Evolutionary conservation across 2,888 invertebrate genomes (phyloP), one percentile per base, ranked within the genome.

Genomic region (Mesoligia furuncula): DNA sequence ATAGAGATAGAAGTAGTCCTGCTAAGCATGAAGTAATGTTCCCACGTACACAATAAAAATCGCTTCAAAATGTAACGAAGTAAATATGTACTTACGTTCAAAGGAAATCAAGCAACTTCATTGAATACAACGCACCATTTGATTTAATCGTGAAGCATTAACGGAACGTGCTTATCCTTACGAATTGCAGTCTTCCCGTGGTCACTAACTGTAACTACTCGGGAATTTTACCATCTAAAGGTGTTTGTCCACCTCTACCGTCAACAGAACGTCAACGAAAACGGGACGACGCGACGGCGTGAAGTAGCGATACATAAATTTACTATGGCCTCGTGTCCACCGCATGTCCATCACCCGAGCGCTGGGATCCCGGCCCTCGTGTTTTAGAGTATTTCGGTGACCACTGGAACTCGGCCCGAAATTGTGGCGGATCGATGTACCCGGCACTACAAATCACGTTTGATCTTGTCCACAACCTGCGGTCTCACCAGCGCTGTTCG

Each of bases 111-210:
- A 61, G n/a, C 20, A 51, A 70, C 54, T 79, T 62, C 42, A 79
- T 36, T 62, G 5, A 62, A 64, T 59, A 48, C 15, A 73, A 65
- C 39, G 20, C 65, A 59, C 31, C 64, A 39, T 78, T 72, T 54
- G 24, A 68, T 69, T 57, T 72, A 75, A 84, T 80, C 75, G 9
- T 4, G 27, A 36, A 65, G 9, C 68, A 75, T 84, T 75, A 57
- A 54, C 39, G 11, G 17, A 13, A 75, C 82, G 84, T 80, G 84
- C 48, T 65, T n/a, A 2, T 65, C 48, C 48, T 61, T 74, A 42
- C 64, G 24, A 74, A 80, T 84, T n/a, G 39, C 24, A 69, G 36
- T 57, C 36, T 74, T 67, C 2, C 36, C 45, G 27, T 59, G 45
- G 69, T 68, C 68, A 71, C 0, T 65, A 61, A 27, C 31, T 20